phyloP scores from a whole-genome alignment of 2,888 invertebrate species.

The Macrophya alboannulata region DNA sequence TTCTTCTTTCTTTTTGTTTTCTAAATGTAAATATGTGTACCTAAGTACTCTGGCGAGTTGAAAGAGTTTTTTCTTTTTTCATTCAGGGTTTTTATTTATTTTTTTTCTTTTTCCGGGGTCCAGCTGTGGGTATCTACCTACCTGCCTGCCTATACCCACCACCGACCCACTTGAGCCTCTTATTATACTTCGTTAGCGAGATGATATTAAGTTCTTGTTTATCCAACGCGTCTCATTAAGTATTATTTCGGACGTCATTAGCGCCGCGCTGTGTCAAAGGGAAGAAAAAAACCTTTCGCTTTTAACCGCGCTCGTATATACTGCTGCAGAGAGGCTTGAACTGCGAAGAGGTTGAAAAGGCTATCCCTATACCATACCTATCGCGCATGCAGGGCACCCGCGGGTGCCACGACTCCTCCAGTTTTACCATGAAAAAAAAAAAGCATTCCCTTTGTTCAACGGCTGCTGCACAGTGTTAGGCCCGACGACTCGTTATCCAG shows the following conservation, averaged over 20 bases:
- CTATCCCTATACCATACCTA: background rate
- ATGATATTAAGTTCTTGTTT: slow-evolving; percentile 27
- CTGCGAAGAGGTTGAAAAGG: slow-evolving; percentile 20
- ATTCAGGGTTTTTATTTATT: too few relatives aligned
- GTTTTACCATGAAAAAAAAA: background rate
- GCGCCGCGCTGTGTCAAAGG: slow-evolving; percentile 1
- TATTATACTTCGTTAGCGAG: slow-evolving; percentile 29
- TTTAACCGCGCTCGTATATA: background rate
- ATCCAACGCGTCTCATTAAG: slow-evolving; percentile 30
- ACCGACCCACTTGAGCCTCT: background rate
- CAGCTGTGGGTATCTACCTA: too few relatives aligned
- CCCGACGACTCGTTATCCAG: background rate
- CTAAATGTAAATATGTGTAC: too few relatives aligned
- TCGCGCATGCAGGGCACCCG: background rate
- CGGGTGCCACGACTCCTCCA: background rate
- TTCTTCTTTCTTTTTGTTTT: background rate
- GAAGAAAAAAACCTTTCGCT: background rate
- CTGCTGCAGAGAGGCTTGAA: slow-evolving; percentile 6
- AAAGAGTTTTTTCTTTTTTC: background rate
- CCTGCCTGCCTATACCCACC: too few relatives aligned
- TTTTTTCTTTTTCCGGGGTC: too few relatives aligned
- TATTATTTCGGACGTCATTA: slow-evolving; percentile 43
- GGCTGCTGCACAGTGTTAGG: background rate
- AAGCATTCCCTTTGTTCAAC: slow-evolving; percentile 6
- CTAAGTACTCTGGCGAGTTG: background rate